These are phyloP conservation scores for Pelusios castaneus DNA, from an alignment of 2,113 vertebrate genomes.

Conservation along the genomic window DNA sequence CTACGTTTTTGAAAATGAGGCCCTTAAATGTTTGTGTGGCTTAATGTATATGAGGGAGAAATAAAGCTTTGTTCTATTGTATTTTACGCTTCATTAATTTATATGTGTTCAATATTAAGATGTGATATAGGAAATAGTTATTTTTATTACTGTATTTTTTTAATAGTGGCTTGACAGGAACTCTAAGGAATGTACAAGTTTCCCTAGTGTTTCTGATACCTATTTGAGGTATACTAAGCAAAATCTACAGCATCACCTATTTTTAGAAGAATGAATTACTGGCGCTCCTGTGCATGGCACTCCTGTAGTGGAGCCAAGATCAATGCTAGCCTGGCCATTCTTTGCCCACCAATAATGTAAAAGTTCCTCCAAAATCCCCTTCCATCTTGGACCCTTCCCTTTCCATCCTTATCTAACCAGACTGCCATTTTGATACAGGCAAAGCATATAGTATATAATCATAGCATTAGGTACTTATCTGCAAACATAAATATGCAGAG, in stretches of 20 bases:
- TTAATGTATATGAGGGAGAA: not conserved
- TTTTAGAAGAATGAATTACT: not conserved
- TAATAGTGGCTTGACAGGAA: not conserved
- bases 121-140: not conserved
- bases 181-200: not conserved
- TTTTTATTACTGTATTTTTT: not conserved
- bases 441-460: not conserved
- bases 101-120: constrained; percentile 13
- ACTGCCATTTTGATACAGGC: not conserved
- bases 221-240: not conserved
- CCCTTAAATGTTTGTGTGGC: not conserved
- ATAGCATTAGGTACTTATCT: not conserved
- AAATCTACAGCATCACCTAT: not conserved
- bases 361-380: not conserved
- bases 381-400: not conserved
- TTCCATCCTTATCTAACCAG: not conserved
- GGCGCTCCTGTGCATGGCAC: rapidly evolving
- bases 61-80: not conserved
- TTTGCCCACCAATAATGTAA: not conserved
- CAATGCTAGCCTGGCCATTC: not conserved
- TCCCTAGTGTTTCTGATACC: not conserved
- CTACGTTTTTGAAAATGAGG: not conserved
- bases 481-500: not conserved
- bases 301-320: not conserved
- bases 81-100: constrained; percentile 55